Base-by-base conservation (phyloP, 2,888 invertebrate species). In the Elaeidobius kamerunicus region DNA sequence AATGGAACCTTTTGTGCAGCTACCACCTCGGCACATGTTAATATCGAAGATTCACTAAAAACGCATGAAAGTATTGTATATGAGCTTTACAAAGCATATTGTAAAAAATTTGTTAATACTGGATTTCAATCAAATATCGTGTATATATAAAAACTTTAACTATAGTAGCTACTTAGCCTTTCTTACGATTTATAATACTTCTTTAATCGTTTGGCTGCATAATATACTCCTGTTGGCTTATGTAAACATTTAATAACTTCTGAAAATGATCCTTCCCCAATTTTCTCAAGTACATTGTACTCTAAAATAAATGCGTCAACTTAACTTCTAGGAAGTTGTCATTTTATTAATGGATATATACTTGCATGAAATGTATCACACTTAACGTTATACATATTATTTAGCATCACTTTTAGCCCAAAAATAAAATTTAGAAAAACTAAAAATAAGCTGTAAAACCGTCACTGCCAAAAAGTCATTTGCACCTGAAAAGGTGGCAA, bases 241-340 rank as follows among this genome's bases (percentile, higher is more conserved):
- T 82, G 75, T 67, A 81, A 78, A 67, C 83, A 82, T 77, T 82
- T 83, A 56, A 83, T 68, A 19, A 85, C 85, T 65, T 83, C 82
- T 1, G 84, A 83, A 73, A 84, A 85, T 18, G 84, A 82, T 11
- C 84, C 85, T 70, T 84, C 84, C 16, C 85, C 84, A 65, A 84
- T 82, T 75, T 83, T 81, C 52, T 78, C 75, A 53, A 84, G 65
- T 58, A 83, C 73, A 67, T 77, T 76, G 69, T 83, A 85, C 69
- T 81, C 83, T 83, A 44, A 38, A 57, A 49, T 18, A 39, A 14
- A 41, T 27, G 2, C 12, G 35, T 14, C 12, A 35, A 15, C 6
- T 3, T 32, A 3, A 12, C 3, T 6, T 3, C 11, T 12, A 30
- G 11, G 12, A 35, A 35, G 12, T 15, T 14, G 15, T 9, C 3